phyloP scores from a whole-genome alignment of 2,113 vertebrate species.

The Xiphias gladius region DNA sequence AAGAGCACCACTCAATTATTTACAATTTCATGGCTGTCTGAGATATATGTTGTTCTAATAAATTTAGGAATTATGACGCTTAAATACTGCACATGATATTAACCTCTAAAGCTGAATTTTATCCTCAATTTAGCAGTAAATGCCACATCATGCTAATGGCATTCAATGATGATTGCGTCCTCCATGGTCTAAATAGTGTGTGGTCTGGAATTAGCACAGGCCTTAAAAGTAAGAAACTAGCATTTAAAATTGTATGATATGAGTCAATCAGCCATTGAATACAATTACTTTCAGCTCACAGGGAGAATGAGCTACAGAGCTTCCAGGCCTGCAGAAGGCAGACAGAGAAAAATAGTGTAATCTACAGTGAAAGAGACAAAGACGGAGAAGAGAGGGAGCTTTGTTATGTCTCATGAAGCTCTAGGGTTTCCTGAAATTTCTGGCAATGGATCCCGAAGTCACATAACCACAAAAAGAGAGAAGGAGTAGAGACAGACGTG shows the following conservation, averaged over 20 bases:
- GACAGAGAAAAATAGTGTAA: constrained; percentile 57
- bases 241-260: constrained; percentile 40
- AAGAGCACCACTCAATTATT: constrained; percentile 81
- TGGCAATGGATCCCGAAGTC: constrained; percentile 67
- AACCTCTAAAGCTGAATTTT: constrained; percentile 78
- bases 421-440: constrained; percentile 80
- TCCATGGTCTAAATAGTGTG: constrained; percentile 59
- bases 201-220: constrained; percentile 60
- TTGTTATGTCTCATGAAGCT: constrained; percentile 81
- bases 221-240: constrained; percentile 58
- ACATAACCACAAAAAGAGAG: constrained; percentile 68
- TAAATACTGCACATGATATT: constrained; percentile 72
- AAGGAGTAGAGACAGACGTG: constrained; percentile 43
- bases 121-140: constrained; percentile 77
- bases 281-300: constrained; percentile 42
- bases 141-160: constrained; percentile 69
- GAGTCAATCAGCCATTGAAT: constrained; percentile 59
- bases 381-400: constrained; percentile 65
- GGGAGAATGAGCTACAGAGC: constrained; percentile 39
- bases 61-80: constrained; percentile 79
- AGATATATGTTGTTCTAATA: constrained; percentile 83
- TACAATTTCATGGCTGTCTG: constrained; percentile 84
- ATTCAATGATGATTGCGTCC: constrained; percentile 62
- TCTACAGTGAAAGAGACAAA: constrained; percentile 56
- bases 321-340: constrained; percentile 47